These are phyloP conservation scores for Artemia sinica DNA, from an alignment of 2,888 invertebrate genomes.

Conservation along the genomic window DNA sequence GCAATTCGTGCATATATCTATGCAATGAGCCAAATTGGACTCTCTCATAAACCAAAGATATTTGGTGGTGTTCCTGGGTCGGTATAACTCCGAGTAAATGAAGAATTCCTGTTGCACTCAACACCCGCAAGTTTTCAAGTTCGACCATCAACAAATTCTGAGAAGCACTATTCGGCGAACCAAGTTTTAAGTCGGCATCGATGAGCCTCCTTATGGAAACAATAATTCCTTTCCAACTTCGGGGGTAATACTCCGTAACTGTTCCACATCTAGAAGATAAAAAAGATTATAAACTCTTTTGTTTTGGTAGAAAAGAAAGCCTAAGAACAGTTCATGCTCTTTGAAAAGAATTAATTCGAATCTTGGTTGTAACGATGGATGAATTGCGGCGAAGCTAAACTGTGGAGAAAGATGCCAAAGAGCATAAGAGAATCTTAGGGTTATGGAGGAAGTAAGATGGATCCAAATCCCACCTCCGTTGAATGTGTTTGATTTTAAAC, in stretches of 20 bases:
- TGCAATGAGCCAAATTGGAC: neutral
- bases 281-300: neutral
- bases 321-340: too few species aligned
- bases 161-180: neutral
- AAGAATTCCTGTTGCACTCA: neutral
- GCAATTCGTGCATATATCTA: neutral
- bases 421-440: too few species aligned
- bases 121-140: neutral
- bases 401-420: too few species aligned
- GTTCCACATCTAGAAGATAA: neutral
- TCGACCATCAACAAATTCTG: neutral
- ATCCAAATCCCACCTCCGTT: too few species aligned
- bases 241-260: neutral
- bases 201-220: neutral
- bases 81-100: neutral
- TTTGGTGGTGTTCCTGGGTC: neutral
- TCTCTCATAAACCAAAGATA: neutral
- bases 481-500: too few species aligned
- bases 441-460: too few species aligned
- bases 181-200: constrained; percentile 8
- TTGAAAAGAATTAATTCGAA: too few species aligned
- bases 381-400: too few species aligned
- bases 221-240: neutral
- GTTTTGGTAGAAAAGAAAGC: too few species aligned
- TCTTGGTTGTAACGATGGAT: too few species aligned